Conservation (phyloP, 1,140 invertebrate species). For the Popillia japonica region DNA sequence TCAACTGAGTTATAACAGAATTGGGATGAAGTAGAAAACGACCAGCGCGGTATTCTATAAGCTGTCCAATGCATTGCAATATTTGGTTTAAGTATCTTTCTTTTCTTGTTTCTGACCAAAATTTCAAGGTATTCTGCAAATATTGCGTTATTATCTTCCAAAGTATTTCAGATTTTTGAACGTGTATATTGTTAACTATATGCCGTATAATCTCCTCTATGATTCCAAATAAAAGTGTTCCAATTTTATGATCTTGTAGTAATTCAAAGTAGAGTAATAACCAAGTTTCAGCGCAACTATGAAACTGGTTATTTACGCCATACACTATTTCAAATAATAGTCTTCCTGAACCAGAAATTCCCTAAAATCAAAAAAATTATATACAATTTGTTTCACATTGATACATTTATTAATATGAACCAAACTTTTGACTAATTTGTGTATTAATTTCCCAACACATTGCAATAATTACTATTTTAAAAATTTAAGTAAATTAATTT, state of each 20-base stretch:
- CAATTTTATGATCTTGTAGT: conserved; percentile 64
- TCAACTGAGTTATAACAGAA: conserved; percentile 61
- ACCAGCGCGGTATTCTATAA: conserved; percentile 71
- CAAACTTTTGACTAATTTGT: no score
- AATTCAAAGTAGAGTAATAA: conserved; percentile 69
- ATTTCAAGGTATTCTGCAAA: conserved; percentile 52
- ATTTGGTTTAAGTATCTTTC: conserved; percentile 59
- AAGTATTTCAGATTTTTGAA: conserved; percentile 68
- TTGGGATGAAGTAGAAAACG: conserved; percentile 59
- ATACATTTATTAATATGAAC: no score
- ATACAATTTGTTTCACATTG: no score
- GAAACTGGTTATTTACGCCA: conserved; percentile 82
- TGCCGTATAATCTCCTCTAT: conserved; percentile 68
- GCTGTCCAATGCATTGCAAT: conserved; percentile 67
- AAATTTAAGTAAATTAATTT: no score
- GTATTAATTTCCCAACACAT: no score
- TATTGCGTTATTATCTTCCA: conserved; percentile 63
- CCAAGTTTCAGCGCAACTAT: conserved; percentile 76
- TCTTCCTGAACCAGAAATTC: conserved; percentile 77
- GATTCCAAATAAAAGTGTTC: conserved; percentile 69
- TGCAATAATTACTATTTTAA: no score
- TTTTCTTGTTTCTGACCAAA: conserved; percentile 45
- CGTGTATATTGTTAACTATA: conserved; percentile 66
- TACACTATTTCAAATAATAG: conserved; percentile 87
- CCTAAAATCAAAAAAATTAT: conserved; percentile 61